These are phyloP conservation scores for Microctenopoma stevenorrisi DNA, from an alignment of 2,797 vertebrate genomes.

Conservation along the genomic window DNA sequence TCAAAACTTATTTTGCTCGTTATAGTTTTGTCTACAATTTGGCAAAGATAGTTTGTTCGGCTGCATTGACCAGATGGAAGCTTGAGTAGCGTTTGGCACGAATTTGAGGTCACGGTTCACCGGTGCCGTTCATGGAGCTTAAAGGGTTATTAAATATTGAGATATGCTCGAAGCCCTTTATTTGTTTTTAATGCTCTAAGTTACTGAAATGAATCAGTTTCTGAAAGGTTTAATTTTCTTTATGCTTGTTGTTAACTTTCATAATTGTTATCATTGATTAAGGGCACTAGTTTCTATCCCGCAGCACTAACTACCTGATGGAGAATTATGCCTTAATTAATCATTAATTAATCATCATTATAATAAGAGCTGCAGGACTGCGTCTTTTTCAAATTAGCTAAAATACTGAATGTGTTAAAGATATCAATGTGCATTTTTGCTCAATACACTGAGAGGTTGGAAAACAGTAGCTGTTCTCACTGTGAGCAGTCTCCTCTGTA, in stretches of 20 bases:
- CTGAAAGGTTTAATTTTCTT: neutral
- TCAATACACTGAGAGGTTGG: neutral
- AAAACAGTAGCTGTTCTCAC: neutral
- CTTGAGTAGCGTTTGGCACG: neutral
- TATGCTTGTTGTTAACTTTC: neutral
- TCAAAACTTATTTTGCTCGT: neutral
- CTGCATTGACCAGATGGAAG: neutral
- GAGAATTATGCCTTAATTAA: neutral
- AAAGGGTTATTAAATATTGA: neutral
- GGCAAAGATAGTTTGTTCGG: too few relatives aligned
- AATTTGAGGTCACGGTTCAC: neutral
- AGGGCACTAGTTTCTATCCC: neutral
- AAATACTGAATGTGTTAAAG: too few relatives aligned
- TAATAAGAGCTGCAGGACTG: neutral
- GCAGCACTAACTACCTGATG: neutral
- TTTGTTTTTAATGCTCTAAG: neutral
- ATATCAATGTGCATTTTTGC: neutral
- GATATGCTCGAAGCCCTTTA: neutral
- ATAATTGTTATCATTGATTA: neutral
- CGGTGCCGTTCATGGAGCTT: neutral
- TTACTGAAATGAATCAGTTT: neutral
- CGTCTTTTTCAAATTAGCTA: neutral
- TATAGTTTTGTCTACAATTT: neutral
- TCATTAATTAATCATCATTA: slow-evolving; percentile 8
- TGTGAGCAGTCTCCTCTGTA: neutral